phyloP scores from a whole-genome alignment of 2,888 invertebrate genomes.

The Agrenia bidenticulata region DNA sequence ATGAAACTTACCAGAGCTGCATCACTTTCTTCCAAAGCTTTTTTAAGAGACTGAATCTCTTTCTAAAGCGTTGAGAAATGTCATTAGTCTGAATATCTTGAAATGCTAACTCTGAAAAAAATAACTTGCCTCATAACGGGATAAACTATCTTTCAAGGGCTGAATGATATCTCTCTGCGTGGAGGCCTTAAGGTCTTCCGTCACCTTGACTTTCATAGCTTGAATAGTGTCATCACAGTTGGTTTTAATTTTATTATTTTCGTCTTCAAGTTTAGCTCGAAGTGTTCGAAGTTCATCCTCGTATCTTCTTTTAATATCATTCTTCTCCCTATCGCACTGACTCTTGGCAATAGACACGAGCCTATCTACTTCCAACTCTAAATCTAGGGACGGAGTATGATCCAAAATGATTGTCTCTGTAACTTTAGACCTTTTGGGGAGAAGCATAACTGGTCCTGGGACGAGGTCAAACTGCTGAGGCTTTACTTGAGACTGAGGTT shows the following conservation, averaged over 20 bases:
- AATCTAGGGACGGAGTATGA: constrained; percentile 4
- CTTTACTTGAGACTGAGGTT: too few relatives aligned
- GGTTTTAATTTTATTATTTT: background rate
- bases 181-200: background rate
- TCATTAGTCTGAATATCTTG: too few relatives aligned
- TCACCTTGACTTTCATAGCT: background rate
- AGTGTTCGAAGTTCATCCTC: background rate
- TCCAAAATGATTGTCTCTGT: constrained; percentile 15
- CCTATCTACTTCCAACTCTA: constrained; percentile 14
- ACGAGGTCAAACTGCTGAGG: too few relatives aligned
- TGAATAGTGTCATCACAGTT: background rate
- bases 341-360: constrained; percentile 5
- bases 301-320: background rate
- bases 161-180: background rate
- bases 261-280: background rate
- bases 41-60: too few relatives aligned
- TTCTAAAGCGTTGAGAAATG: too few relatives aligned
- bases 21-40: too few relatives aligned
- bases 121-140: background rate
- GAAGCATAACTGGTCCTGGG: too few relatives aligned
- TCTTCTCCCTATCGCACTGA: constrained; percentile 9
- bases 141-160: background rate
- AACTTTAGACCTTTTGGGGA: background rate
- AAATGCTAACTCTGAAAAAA: too few relatives aligned
- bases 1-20: too few relatives aligned